Evolutionary conservation across 2,113 vertebrate species (phyloP).

Genomic region (Cyrtonyx montezumae): DNA sequence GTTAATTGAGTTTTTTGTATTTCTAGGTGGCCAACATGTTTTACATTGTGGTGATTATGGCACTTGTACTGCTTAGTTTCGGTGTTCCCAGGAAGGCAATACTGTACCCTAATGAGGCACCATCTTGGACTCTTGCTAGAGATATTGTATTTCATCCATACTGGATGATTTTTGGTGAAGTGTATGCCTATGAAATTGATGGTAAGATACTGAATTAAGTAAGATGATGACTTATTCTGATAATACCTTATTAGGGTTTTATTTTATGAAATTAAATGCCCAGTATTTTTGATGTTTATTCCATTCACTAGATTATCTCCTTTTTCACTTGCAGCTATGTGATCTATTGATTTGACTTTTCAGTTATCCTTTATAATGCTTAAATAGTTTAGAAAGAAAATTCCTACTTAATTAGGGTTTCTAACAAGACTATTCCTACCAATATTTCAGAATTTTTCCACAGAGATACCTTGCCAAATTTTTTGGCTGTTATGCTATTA

Average conservation of each 20-base stretch:
- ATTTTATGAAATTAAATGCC: background rate
- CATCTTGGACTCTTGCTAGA: conserved; percentile 93
- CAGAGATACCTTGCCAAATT: background rate
- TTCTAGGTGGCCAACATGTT: conserved; percentile 98
- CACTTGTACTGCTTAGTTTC: conserved; percentile 94
- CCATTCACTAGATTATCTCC: background rate
- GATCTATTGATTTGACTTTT: background rate
- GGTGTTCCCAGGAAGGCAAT: conserved; percentile 98
- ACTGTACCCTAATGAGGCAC: conserved; percentile 88
- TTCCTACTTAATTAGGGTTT: background rate
- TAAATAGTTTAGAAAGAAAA: background rate
- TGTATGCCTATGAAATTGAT: conserved; percentile 99
- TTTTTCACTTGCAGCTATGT: background rate
- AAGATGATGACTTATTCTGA: background rate
- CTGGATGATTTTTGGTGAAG: conserved; percentile 99
- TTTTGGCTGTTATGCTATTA: background rate
- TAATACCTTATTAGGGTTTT: background rate
- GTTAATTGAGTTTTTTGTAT: conserved; percentile 22
- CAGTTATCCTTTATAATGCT: background rate
- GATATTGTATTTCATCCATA: conserved; percentile 98
- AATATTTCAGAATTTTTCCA: background rate
- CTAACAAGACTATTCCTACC: background rate
- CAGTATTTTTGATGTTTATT: background rate
- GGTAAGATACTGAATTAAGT: conserved; percentile 80
- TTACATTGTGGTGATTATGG: conserved; percentile 99